A percentile compares a stretch with the other conserved stretches of the same genome.
These are phyloP conservation scores for Lycaena phlaeas DNA, from an alignment of 2,888 invertebrate genomes.

Conservation along the genomic window DNA sequence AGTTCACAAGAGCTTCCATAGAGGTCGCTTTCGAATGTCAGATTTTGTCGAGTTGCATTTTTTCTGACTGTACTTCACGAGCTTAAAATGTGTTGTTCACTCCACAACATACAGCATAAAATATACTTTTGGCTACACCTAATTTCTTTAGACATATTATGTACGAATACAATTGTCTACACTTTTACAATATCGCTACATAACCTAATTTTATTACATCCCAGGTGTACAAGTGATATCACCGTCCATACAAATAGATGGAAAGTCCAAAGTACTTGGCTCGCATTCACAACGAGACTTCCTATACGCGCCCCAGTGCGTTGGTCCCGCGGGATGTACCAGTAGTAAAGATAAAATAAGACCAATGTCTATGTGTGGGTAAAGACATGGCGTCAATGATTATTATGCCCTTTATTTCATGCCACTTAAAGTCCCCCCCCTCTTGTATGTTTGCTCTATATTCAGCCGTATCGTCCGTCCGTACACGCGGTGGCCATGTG, in stretches of 20 bases:
- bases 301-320: constrained; percentile 47
- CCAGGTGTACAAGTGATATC: constrained; percentile 4
- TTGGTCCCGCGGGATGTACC: constrained; percentile 62
- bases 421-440: constrained; percentile 45
- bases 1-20: constrained; percentile 9
- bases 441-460: constrained; percentile 57
- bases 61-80: no score
- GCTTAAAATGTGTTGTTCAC: no score
- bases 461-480: constrained; percentile 46
- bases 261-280: constrained; percentile 42
- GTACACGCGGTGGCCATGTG: constrained; percentile 58
- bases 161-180: no score
- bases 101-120: no score
- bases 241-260: constrained; percentile 27
- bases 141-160: no score
- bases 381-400: constrained; percentile 54
- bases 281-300: constrained; percentile 54
- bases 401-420: constrained; percentile 50
- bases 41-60: no score
- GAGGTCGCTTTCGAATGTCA: constrained; percentile 16
- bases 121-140: no score
- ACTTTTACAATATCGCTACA: no score
- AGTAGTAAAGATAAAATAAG: constrained; percentile 62
- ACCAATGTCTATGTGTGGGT: constrained; percentile 46
- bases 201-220: constrained; percentile 1